A percentile compares a stretch with the other conserved stretches of the same genome.
These are phyloP conservation scores for Hydractinia symbiolongicarpus DNA, from an alignment of 30 jellyfish, hydroid and myxozoan species.

Conservation along the genomic window DNA sequence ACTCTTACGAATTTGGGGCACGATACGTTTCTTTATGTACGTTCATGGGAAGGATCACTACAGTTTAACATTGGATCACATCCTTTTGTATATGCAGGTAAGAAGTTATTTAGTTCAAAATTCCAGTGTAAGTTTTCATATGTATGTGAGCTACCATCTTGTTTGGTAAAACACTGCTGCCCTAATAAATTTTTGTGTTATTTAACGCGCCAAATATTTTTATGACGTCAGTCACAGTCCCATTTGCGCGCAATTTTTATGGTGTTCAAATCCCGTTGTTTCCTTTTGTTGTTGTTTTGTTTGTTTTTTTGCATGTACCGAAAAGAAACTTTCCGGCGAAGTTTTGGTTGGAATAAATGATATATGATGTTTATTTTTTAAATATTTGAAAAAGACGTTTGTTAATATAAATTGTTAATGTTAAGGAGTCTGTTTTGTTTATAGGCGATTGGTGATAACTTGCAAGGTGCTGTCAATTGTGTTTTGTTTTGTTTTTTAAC, in stretches of 20 bases:
- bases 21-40: slow-evolving; percentile 47
- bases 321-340: no score
- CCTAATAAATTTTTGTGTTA: no score
- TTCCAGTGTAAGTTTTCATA: not conserved
- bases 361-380: not conserved
- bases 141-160: not conserved
- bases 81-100: slow-evolving; percentile 70
- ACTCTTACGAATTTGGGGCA: slow-evolving; percentile 72
- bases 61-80: slow-evolving; percentile 17
- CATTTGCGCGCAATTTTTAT: no score
- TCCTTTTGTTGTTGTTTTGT: no score
- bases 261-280: no score
- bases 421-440: not conserved
- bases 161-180: no score
- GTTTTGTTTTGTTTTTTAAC: slow-evolving; percentile 72
- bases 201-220: no score
- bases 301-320: no score
- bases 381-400: not conserved
- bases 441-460: slow-evolving; percentile 83
- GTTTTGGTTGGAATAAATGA: not conserved
- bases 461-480: slow-evolving; percentile 77
- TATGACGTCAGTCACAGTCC: no score
- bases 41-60: not conserved
- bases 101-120: not conserved
- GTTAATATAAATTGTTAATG: not conserved